Conservation (phyloP, 1,140 invertebrate genomes). For the Cepaea nemoralis region DNA sequence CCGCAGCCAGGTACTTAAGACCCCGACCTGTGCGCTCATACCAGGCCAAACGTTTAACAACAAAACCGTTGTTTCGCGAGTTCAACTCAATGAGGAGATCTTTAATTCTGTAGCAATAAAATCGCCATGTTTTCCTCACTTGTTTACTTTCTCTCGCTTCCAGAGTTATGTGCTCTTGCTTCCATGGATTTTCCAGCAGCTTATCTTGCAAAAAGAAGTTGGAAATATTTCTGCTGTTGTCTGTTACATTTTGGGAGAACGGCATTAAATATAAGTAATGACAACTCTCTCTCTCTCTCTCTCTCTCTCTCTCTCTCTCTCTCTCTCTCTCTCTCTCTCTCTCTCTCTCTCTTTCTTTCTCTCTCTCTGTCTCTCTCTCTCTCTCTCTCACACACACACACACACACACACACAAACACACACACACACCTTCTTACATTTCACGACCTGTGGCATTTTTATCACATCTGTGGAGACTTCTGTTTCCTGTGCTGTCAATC, state of each 20-base stretch:
- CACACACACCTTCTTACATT: no score
- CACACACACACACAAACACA: no score
- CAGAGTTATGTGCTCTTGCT: background rate
- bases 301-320: no score
- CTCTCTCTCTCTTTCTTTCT: no score
- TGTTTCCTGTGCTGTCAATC: no score
- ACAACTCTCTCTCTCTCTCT: no score
- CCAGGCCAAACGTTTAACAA: background rate
- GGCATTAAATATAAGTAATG: no score
- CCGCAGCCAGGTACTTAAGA: background rate
- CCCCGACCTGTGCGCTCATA: background rate
- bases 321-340: no score
- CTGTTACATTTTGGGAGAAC: background rate
- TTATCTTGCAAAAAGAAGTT: background rate
- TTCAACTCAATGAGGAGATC: background rate
- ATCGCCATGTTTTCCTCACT: background rate
- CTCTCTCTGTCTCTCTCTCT: no score
- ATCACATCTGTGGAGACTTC: no score
- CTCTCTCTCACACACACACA: no score
- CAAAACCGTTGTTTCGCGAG: background rate
- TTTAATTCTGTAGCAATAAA: background rate
- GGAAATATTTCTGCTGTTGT: background rate
- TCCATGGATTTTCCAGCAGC: background rate
- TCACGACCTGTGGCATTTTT: no score
- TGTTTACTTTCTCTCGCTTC: constrained; percentile 6